Evolutionary conservation across 2,113 vertebrate species (phyloP), one percentile per base, ranked within the genome.

Genomic region (Arizona elegans): DNA sequence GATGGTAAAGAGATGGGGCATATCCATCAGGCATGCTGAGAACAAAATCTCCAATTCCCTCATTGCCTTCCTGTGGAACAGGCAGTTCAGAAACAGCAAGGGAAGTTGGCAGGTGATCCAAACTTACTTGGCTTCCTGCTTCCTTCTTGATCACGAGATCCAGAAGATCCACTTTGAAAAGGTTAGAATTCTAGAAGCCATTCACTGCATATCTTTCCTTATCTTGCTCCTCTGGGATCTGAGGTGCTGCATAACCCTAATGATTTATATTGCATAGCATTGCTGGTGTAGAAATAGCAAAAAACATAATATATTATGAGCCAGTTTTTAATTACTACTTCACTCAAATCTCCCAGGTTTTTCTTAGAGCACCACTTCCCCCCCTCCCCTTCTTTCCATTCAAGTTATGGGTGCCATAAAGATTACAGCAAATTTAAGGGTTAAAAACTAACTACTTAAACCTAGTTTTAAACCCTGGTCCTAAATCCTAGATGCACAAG

Each of bases 401-500:
- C 24, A 47, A 52, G 55, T 58, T 85, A 15, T 59, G 54, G 29
- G 43, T 90, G 24, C 54, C 54, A 59, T 86, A 92, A 92, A 88
- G 38, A 58, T 58, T 59, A 90, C 59, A 86, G 54, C 54, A 62
- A 58, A 90, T 23, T 53, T 90, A 81, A 81, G 33, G 19, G 65
- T 75, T 75, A 17, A 75, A 75, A 33, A 75, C 29, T n/a, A 33
- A n/a, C 65, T 33, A 75, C 29, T 75, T 75, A 75, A 15, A 65
- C 8, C 10, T 75, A 23, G 24, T 85, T 43, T 85, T 58, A 50
- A 89, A 92, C 53, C 59, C 65, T 81, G 92, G 4, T 85, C 11
- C 87, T 59, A 91, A 91, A 93, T 89, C 94, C 91, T 88, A 87
- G 86, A 89, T 62, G 92, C 94, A 88, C 88, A 95, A 94, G 95